phyloP scores from a whole-genome alignment of 2,888 invertebrate species.

The Strigamia transsilvanica region DNA sequence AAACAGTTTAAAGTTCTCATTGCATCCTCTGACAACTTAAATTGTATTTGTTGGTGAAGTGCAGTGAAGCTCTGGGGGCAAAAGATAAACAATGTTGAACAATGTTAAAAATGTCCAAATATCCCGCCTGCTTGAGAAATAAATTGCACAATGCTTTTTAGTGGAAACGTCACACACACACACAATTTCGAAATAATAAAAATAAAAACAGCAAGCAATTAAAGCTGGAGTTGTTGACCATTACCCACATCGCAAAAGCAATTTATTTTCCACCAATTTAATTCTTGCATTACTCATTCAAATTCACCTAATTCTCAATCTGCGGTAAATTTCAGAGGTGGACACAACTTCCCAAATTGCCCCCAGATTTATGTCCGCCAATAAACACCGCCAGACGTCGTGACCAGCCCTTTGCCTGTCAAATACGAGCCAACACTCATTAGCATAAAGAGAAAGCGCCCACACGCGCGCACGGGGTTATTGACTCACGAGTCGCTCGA shows the following conservation, averaged over 20 bases:
- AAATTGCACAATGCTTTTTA: too few relatives aligned
- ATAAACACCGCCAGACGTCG: constrained; percentile 26
- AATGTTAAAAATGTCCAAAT: too few relatives aligned
- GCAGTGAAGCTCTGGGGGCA: too few relatives aligned
- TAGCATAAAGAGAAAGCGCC: constrained; percentile 13
- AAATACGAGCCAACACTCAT: constrained; percentile 8
- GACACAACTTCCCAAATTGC: background rate
- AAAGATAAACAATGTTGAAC: too few relatives aligned
- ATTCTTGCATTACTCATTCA: background rate
- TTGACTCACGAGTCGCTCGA: constrained; percentile 24
- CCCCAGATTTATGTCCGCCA: constrained; percentile 14
- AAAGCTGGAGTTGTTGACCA: background rate
- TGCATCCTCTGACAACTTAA: too few relatives aligned
- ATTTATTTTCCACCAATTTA: background rate
- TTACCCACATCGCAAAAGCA: too few relatives aligned
- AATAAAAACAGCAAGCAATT: background rate
- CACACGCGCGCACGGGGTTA: background rate
- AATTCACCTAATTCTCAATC: background rate
- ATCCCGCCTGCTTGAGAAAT: too few relatives aligned
- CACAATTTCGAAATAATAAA: too few relatives aligned
- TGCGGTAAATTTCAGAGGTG: background rate
- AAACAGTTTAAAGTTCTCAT: too few relatives aligned
- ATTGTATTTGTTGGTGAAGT: too few relatives aligned
- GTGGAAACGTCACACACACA: too few relatives aligned
- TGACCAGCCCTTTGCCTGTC: constrained; percentile 38